A percentile compares a stretch with the other conserved stretches of the same genome.
phyloP scores from a whole-genome alignment of 2,797 vertebrate genomes.

The Peromyscus nudipes region DNA sequence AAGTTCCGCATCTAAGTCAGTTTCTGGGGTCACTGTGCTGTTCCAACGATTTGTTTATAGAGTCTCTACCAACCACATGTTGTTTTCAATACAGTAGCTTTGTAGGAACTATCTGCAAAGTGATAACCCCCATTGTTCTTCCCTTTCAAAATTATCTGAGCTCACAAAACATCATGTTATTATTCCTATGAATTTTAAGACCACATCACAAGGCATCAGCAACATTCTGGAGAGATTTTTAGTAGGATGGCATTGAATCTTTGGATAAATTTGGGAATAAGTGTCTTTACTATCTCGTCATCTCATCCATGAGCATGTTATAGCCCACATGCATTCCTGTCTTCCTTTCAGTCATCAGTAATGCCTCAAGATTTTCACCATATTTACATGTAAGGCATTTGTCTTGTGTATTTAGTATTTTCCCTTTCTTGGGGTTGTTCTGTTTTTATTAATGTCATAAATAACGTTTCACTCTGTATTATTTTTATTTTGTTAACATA shows the following conservation, averaged over 20 bases:
- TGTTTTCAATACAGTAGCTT: slow-evolving; percentile 50
- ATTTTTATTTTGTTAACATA: not conserved
- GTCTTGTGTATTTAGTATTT: not conserved
- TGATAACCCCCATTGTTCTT: not conserved
- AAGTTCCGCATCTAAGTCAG: slow-evolving; percentile 21
- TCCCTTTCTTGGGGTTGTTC: not conserved
- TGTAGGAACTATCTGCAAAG: not conserved
- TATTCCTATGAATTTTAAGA: slow-evolving; percentile 32
- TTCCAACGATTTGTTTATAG: slow-evolving; percentile 41
- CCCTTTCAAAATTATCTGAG: slow-evolving; percentile 45
- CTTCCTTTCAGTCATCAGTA: not conserved
- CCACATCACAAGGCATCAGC: not conserved
- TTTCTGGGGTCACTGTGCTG: not conserved
- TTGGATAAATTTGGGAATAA: not conserved
- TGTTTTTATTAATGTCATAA: slow-evolving; percentile 54
- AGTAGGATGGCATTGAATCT: not conserved
- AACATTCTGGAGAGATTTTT: not conserved
- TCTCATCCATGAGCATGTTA: not conserved
- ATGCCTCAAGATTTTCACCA: not conserved
- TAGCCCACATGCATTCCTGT: not conserved
- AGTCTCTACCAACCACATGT: slow-evolving; percentile 12
- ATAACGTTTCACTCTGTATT: not conserved
- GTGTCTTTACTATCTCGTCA: not conserved
- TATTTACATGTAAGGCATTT: not conserved
- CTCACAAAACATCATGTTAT: not conserved